A percentile compares a stretch with the other conserved stretches of the same genome.
Evolutionary conservation across 2,113 vertebrate species (phyloP).

Genomic region (Uropsilus gracilis): DNA sequence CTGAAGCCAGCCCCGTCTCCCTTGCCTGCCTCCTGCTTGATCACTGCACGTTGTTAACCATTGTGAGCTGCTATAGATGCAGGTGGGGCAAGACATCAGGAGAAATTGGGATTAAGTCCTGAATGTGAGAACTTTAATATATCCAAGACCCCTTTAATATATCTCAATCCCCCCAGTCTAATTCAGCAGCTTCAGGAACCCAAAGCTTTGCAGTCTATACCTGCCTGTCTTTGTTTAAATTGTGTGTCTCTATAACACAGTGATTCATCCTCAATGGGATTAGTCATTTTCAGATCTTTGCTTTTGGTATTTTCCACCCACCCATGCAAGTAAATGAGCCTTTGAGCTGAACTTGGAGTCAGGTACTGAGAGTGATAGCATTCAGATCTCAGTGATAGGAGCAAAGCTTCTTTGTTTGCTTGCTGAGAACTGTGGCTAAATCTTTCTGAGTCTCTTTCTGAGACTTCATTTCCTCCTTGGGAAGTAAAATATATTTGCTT

Average conservation of each 20-base stretch:
- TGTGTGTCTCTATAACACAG: accelerated
- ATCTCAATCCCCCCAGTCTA: background rate
- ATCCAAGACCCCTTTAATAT: background rate
- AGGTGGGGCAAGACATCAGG: accelerated
- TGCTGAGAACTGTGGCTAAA: constrained; percentile 1
- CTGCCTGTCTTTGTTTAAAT: background rate
- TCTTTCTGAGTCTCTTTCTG: background rate
- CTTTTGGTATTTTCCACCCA: background rate
- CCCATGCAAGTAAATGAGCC: background rate
- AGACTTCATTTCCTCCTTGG: constrained; percentile 44
- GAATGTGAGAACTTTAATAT: too few relatives aligned
- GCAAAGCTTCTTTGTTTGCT: background rate
- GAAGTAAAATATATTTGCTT: background rate
- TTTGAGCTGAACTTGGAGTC: background rate
- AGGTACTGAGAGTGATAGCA: background rate
- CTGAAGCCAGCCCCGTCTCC: background rate
- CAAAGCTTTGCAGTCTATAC: background rate
- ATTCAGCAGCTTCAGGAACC: background rate
- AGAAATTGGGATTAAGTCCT: background rate
- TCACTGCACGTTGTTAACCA: too few relatives aligned
- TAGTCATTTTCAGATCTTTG: background rate
- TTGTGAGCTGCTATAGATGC: background rate
- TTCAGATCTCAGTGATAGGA: background rate
- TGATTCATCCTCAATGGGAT: background rate
- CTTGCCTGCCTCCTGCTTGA: accelerated